Evolutionary conservation across 2,888 invertebrate genomes (phyloP).

Genomic region (Pardosa pseudoannulata): DNA sequence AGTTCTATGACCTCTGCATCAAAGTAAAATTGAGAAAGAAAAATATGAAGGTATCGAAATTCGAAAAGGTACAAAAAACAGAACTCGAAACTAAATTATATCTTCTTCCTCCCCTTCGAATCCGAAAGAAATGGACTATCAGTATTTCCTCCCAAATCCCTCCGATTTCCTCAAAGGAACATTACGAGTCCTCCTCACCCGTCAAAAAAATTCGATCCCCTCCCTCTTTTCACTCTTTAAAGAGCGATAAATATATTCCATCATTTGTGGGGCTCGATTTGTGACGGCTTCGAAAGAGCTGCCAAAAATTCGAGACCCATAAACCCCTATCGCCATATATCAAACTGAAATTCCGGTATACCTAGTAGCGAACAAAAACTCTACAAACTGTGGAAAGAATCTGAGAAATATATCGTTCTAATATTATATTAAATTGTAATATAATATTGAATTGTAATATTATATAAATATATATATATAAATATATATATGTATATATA

Average conservation of each 20-base stretch:
- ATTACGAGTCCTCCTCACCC: neutral
- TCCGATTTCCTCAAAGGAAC: neutral
- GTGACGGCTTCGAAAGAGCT: conserved; percentile 42
- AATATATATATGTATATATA: no score
- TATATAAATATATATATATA: no score
- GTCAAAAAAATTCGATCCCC: neutral
- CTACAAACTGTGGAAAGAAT: conserved; percentile 5
- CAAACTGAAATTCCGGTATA: conserved; percentile 66
- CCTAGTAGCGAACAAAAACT: conserved; percentile 9
- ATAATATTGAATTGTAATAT: no score
- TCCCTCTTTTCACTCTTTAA: no score
- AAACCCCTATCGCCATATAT: conserved; percentile 69
- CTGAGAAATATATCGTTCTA: no score
- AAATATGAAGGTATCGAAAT: no score
- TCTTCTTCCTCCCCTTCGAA: neutral
- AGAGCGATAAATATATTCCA: conserved; percentile 44
- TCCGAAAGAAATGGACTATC: neutral
- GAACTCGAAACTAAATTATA: no score
- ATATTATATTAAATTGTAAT: no score
- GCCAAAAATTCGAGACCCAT: conserved; percentile 56
- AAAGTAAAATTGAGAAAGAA: no score
- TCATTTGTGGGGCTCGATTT: conserved; percentile 59
- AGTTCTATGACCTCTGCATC: no score
- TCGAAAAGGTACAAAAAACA: no score
- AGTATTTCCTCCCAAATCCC: neutral